Evolutionary conservation across 2,113 vertebrate species (phyloP).

Genomic region (Sylvilagus bachmani): DNA sequence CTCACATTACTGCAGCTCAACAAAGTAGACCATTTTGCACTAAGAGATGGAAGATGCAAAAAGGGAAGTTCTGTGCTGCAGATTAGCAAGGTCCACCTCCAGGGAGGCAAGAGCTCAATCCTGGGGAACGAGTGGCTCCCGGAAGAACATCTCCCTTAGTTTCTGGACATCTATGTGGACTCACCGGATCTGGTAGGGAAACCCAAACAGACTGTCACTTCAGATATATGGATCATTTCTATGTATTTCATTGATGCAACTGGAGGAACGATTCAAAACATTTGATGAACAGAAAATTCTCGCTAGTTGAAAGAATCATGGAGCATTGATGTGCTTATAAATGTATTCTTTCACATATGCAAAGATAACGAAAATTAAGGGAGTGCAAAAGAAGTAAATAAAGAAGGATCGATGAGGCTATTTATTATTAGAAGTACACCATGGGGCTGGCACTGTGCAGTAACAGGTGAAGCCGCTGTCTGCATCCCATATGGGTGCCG

Average conservation of each 20-base stretch:
- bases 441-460: too few relatives aligned
- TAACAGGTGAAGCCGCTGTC: too few relatives aligned
- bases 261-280: constrained; percentile 29
- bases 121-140: background rate
- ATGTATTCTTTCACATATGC: constrained; percentile 56
- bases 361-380: constrained; percentile 32
- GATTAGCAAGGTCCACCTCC: background rate
- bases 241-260: constrained; percentile 14
- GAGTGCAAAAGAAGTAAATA: constrained; percentile 42
- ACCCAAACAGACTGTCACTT: background rate
- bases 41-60: background rate
- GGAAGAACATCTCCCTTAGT: background rate
- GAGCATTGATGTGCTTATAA: background rate
- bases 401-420: background rate
- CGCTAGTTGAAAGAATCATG: constrained; percentile 30
- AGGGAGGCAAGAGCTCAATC: background rate
- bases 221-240: constrained; percentile 29
- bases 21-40: constrained; percentile 64
- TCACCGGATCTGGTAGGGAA: background rate
- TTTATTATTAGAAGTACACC: too few relatives aligned
- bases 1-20: constrained; percentile 79
- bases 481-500: too few relatives aligned
- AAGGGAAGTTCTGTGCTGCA: constrained; percentile 7
- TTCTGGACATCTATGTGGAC: background rate
- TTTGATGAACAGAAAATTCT: constrained; percentile 42